Conservation (phyloP, 2,113 vertebrate species). For the Odocoileus hemionus region DNA sequence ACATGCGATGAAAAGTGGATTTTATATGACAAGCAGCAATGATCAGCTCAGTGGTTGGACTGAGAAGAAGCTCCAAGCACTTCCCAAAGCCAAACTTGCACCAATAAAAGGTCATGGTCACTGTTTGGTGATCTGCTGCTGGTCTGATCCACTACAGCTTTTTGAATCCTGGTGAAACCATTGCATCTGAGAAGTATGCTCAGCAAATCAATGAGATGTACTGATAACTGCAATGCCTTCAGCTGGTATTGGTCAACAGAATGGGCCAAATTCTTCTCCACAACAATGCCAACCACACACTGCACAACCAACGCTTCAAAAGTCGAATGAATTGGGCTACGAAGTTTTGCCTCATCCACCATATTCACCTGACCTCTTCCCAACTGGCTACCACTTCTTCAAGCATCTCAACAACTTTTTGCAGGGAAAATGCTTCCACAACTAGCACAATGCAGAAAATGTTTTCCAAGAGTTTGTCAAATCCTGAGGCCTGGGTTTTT, state of each 20-base stretch:
- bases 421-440: not conserved
- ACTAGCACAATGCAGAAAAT: not conserved
- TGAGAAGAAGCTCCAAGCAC: not conserved
- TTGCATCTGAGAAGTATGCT: not conserved
- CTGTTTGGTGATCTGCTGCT: not conserved
- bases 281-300: not conserved
- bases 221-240: not conserved
- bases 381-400: not conserved
- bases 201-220: not conserved
- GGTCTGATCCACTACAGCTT: not conserved
- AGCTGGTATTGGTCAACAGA: not conserved
- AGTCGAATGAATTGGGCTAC: not conserved
- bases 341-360: not conserved
- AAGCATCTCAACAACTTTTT: not conserved
- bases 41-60: not conserved
- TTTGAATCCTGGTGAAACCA: not conserved
- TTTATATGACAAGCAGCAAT: not conserved
- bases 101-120: not conserved
- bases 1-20: not conserved
- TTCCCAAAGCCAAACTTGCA: not conserved
- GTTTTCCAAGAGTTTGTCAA: not conserved
- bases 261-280: not conserved
- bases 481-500: not conserved
- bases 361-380: not conserved
- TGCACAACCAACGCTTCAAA: not conserved